Conservation (phyloP, 2,797 vertebrate genomes). For the Scolopax rusticola region DNA sequence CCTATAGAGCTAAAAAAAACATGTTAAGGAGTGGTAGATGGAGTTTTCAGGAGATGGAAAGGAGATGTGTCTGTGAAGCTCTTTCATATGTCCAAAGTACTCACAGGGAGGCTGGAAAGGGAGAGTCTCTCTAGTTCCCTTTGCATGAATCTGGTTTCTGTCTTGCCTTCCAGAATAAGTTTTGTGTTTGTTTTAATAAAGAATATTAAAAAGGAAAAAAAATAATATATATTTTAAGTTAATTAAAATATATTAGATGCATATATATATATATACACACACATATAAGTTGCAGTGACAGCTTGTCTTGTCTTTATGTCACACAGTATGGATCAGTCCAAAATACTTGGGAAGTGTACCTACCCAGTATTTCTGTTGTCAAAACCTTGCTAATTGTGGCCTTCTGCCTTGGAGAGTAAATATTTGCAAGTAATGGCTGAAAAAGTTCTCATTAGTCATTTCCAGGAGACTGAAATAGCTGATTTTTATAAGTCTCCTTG, state of each 20-base stretch:
- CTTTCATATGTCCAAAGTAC: background rate
- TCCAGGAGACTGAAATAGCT: conserved; percentile 25
- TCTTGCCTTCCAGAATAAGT: background rate
- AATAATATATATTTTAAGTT: background rate
- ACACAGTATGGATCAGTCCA: background rate
- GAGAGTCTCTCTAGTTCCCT: background rate
- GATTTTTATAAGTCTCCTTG: background rate
- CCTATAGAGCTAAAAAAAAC: background rate
- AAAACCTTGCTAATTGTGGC: background rate
- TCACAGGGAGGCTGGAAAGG: background rate
- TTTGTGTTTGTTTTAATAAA: background rate
- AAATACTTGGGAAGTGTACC: background rate
- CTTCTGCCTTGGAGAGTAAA: background rate
- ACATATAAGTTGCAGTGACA: background rate
- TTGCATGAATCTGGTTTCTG: background rate
- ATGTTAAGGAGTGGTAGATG: background rate
- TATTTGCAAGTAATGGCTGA: conserved; percentile 12
- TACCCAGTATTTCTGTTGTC: background rate
- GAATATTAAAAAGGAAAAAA: background rate
- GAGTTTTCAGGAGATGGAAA: background rate
- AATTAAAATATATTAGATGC: background rate
- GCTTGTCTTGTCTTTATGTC: background rate
- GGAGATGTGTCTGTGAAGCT: background rate
- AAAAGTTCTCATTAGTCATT: conserved; percentile 9
- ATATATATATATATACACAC: too few species aligned